These are phyloP conservation scores for Chloropsis hardwickii DNA, from an alignment of 2,113 vertebrate genomes.

Conservation along the genomic window DNA sequence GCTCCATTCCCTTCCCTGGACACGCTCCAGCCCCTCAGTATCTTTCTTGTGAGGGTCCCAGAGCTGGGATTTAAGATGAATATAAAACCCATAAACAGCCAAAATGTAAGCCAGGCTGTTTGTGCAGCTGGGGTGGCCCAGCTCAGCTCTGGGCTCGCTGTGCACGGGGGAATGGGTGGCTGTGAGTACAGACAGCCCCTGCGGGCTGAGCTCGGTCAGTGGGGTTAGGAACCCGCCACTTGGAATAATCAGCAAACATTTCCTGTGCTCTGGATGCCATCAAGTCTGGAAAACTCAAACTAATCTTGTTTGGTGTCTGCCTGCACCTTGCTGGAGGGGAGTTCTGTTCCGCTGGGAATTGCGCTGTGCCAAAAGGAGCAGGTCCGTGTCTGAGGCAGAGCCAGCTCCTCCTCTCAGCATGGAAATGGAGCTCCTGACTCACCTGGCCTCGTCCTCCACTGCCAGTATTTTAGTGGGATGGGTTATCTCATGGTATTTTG, in stretches of 20 bases:
- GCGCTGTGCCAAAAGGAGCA: neutral
- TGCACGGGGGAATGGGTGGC: neutral
- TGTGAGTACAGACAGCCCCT: neutral
- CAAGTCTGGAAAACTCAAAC: neutral
- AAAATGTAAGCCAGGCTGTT: neutral
- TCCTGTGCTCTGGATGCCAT: neutral
- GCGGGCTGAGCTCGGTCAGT: fast-evolving
- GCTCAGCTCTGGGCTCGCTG: fast-evolving
- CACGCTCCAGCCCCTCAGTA: fast-evolving
- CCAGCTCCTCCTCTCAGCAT: neutral
- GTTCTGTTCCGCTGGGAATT: neutral
- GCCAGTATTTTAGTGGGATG: neutral
- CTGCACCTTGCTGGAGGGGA: neutral
- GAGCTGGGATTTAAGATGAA: neutral
- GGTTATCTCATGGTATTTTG: neutral
- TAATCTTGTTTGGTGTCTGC: neutral
- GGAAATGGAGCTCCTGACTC: neutral
- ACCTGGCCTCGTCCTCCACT: fast-evolving
- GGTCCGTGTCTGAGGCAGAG: neutral
- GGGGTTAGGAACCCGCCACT: neutral
- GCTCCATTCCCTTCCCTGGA: neutral
- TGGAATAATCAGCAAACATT: neutral
- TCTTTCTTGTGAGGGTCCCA: neutral
- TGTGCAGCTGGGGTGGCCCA: neutral
- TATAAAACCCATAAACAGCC: neutral